phyloP scores from a whole-genome alignment of 2,797 vertebrate genomes.

The Crypturellus tataupa region DNA sequence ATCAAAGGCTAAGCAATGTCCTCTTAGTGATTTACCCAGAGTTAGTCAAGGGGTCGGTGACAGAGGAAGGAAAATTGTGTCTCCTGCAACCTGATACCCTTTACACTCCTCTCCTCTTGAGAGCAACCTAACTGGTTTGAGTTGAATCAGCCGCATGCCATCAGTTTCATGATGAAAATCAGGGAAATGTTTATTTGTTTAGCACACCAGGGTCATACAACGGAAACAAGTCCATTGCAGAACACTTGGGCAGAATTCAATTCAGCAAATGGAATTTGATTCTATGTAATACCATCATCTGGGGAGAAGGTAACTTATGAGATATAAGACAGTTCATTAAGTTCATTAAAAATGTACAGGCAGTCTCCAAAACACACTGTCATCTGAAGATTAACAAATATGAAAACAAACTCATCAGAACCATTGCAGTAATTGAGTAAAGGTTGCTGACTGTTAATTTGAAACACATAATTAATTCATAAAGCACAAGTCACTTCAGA shows the following conservation, averaged over 20 bases:
- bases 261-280: not conserved
- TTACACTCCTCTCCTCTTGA: not conserved
- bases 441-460: conserved; percentile 11
- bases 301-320: not conserved
- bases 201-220: not conserved
- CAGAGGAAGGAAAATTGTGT: not conserved
- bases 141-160: not conserved
- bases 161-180: not conserved
- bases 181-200: not conserved
- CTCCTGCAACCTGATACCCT: not conserved
- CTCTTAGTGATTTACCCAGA: not conserved
- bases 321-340: not conserved
- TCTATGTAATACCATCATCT: not conserved
- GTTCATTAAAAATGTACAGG: conserved; percentile 29
- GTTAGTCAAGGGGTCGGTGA: not conserved
- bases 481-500: not conserved
- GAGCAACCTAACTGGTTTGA: not conserved
- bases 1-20: not conserved
- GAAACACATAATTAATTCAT: conserved; percentile 28
- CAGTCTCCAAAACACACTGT: not conserved
- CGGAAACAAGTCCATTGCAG: not conserved
- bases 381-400: conserved; percentile 30
- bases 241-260: not conserved
- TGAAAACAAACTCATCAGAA: conserved; percentile 37
- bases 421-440: conserved; percentile 30